Percentiles rank a stretch among this genome's conserved stretches.
Evolutionary conservation across 2,113 vertebrate species (phyloP).

Genomic region (Dasyornis broadbenti): DNA sequence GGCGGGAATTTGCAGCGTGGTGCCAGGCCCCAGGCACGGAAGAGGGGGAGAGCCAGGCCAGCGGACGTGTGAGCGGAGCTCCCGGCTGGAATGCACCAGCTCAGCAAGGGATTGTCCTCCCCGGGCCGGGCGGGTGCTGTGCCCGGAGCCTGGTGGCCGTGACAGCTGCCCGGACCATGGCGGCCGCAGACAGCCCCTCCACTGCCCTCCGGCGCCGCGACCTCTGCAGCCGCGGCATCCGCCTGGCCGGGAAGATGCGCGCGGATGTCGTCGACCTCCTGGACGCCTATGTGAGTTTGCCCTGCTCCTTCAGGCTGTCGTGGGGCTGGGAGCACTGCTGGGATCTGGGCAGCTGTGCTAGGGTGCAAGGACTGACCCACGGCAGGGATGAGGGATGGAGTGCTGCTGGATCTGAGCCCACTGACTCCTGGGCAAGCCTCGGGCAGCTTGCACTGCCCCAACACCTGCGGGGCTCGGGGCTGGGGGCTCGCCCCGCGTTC

Average conservation of each 20-base stretch:
- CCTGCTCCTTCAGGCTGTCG: fast-evolving
- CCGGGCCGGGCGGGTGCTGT: background rate
- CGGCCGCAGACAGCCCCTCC: constrained; percentile 40
- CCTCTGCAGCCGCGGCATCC: constrained; percentile 67
- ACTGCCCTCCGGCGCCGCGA: constrained; percentile 18
- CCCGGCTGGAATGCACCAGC: constrained; percentile 61
- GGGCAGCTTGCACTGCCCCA: fast-evolving
- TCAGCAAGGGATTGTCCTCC: constrained; percentile 66
- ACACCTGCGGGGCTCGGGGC: fast-evolving
- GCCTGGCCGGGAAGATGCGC: constrained; percentile 74
- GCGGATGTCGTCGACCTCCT: constrained; percentile 58
- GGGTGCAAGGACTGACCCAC: fast-evolving
- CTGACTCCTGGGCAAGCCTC: fast-evolving
- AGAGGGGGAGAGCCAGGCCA: constrained; percentile 54
- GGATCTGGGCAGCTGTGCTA: background rate
- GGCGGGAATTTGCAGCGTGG: constrained; percentile 65
- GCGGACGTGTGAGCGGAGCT: constrained; percentile 54
- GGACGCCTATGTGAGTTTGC: constrained; percentile 70
- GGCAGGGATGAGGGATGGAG: background rate
- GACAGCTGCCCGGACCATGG: constrained; percentile 59
- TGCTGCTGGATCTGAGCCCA: fast-evolving
- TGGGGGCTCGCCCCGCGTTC: fast-evolving
- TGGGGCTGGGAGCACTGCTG: fast-evolving
- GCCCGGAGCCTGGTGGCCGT: background rate
- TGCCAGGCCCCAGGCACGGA: constrained; percentile 63